Percentiles rank a stretch among this genome's conserved stretches.
Evolutionary conservation across 1,140 invertebrate species (phyloP).

Genomic region (Cepaea nemoralis): DNA sequence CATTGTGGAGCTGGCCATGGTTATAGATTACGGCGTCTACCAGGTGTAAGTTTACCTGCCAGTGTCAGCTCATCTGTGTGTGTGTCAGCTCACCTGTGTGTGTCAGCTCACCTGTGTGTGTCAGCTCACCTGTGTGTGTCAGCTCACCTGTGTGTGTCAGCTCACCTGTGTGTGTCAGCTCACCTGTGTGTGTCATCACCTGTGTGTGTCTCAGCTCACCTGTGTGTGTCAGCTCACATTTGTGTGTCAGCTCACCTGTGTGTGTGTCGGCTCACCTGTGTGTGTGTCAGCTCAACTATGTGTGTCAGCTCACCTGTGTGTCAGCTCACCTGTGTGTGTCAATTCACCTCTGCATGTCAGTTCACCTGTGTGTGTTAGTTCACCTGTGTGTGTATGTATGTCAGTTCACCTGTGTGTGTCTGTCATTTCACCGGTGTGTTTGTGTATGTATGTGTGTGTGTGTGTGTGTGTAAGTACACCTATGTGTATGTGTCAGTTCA

Average conservation of each 20-base stretch:
- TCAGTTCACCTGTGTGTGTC: background rate
- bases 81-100: background rate
- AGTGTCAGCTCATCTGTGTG: no score
- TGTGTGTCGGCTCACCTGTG: no score
- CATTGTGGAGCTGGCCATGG: slow-evolving; percentile 10
- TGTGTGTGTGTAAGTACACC: background rate
- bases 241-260: background rate
- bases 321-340: slow-evolving; percentile 7
- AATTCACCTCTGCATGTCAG: background rate
- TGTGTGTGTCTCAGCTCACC: background rate
- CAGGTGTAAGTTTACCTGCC: background rate
- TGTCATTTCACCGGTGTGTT: background rate
- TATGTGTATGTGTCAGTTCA: no score
- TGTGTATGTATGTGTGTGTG: background rate
- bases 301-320: background rate
- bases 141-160: slow-evolving; percentile 1
- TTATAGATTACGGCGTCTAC: slow-evolving; percentile 29
- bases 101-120: background rate
- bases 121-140: no score
- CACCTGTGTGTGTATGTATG: background rate
- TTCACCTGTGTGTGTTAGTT: slow-evolving; percentile 11
- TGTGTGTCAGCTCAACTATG: background rate
- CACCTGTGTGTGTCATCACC: background rate
- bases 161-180: background rate
- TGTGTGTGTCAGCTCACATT: slow-evolving; percentile 2